These are phyloP conservation scores for Morus bassanus DNA, from an alignment of 2,797 vertebrate species.

Conservation along the genomic window DNA sequence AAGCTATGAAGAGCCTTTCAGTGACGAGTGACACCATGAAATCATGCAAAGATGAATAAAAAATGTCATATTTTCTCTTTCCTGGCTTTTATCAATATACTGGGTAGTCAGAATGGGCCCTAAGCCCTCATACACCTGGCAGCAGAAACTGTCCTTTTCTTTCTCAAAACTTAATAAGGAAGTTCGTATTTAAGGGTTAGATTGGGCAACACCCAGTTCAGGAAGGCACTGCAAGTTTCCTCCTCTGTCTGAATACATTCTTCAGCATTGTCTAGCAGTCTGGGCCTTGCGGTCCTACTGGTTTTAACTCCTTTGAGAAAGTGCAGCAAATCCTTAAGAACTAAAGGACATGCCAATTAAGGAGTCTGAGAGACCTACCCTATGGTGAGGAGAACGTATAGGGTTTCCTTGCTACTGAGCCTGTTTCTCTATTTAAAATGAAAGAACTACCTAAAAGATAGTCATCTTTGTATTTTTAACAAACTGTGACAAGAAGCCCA, in stretches of 20 bases:
- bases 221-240: background rate
- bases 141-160: background rate
- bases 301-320: background rate
- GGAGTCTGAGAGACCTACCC: background rate
- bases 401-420: background rate
- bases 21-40: background rate
- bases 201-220: background rate
- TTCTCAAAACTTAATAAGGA: background rate
- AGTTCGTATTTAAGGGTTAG: background rate
- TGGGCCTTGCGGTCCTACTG: background rate
- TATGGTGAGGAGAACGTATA: accelerated
- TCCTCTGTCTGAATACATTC: background rate
- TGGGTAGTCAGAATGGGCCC: background rate
- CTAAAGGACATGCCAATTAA: background rate
- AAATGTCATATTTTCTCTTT: background rate
- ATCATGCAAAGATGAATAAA: background rate
- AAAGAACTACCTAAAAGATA: background rate
- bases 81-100: background rate
- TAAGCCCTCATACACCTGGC: background rate
- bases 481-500: background rate
- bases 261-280: background rate
- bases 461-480: background rate
- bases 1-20: background rate
- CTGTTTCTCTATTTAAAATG: background rate
- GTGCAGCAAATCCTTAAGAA: background rate